Evolutionary conservation across 2,888 invertebrate species (phyloP).

Genomic region (Tiliacea citrago): DNA sequence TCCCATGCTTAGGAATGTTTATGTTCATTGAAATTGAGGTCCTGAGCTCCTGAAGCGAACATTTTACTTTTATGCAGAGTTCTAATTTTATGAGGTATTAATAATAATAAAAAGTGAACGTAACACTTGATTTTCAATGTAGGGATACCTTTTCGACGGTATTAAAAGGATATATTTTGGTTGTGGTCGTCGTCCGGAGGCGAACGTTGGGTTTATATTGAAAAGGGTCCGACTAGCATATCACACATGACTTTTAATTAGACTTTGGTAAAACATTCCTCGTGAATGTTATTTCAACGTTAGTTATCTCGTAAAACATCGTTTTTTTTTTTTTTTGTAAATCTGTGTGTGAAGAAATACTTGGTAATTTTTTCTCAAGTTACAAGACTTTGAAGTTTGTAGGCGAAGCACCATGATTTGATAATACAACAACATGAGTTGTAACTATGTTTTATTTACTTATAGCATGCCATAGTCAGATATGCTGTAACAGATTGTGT

Average conservation of each 20-base stretch:
- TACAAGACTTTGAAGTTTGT: too few relatives aligned
- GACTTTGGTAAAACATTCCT: conserved; percentile 18
- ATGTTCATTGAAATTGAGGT: conserved; percentile 37
- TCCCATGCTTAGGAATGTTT: conserved; percentile 21
- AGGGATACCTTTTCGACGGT: conserved; percentile 35
- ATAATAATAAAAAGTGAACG: conserved; percentile 46
- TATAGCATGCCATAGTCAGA: too few relatives aligned
- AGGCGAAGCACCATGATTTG: too few relatives aligned
- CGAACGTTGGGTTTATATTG: conserved; percentile 45
- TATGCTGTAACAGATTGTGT: too few relatives aligned
- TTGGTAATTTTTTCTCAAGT: too few relatives aligned
- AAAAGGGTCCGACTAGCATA: conserved; percentile 48
- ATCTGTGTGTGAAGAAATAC: neutral
- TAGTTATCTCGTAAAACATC: neutral
- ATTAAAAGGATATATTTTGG: conserved; percentile 56
- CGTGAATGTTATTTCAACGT: conserved; percentile 23
- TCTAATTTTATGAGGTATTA: conserved; percentile 43
- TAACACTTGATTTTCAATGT: conserved; percentile 57
- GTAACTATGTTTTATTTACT: too few relatives aligned
- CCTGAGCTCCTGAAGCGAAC: neutral
- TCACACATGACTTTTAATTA: conserved; percentile 55
- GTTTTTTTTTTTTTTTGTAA: neutral
- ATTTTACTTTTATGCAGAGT: conserved; percentile 11
- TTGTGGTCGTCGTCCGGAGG: conserved; percentile 39
- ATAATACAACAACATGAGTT: too few relatives aligned